Base-by-base conservation (phyloP, 2,888 invertebrate species). In the Rhagium mordax region DNA sequence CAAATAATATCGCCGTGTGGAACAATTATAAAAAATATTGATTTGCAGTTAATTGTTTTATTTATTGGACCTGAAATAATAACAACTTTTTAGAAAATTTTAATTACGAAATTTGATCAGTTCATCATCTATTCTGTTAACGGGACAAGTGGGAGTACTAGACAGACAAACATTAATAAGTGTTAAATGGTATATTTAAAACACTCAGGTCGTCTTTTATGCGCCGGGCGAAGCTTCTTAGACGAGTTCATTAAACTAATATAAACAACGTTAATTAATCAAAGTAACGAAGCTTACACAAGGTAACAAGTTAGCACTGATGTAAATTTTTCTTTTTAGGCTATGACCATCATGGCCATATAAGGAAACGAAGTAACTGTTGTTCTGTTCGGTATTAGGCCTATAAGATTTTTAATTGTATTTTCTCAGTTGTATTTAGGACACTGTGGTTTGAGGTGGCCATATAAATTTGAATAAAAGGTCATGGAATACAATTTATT, bases 361-460 rank as follows among this genome's bases (percentile, higher is more conserved):
- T 65, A 53, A 51, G 53, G 65, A 65, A 41, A 64, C 27, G 15
- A 24, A 65, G n/a, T 65, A 65, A 65, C 65, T 65, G 65, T 60
- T 51, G 20, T 64, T 49, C 53, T 15, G 1, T 53, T 33, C n/a
- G 41, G 21, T 15, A 3, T 53, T 33, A 21, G 41, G 21, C 21
- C 29, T 33, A 20, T 65, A 41, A 65, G 53, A 65, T 65, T 55
- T 65, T 65, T 65, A 65, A 65, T 65, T 65, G 53, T 48, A 18
- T 29, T 16, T 47, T 61, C 15, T 61, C 18, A 47, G 47, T 21
- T 47, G n/a, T 16, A 48, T 61, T 61, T 61, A 61, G 48, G 61
- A 47, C 21, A 61, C 24, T n/a, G 24, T 27, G 8, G 29, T 33
- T 60, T 15, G 41, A 41, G 5, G 41, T 41, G 41, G 13, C n/a